A percentile compares a stretch with the other conserved stretches of the same genome.
Conservation (phyloP, 2,888 invertebrate genomes). For the Amaurobius ferox region DNA sequence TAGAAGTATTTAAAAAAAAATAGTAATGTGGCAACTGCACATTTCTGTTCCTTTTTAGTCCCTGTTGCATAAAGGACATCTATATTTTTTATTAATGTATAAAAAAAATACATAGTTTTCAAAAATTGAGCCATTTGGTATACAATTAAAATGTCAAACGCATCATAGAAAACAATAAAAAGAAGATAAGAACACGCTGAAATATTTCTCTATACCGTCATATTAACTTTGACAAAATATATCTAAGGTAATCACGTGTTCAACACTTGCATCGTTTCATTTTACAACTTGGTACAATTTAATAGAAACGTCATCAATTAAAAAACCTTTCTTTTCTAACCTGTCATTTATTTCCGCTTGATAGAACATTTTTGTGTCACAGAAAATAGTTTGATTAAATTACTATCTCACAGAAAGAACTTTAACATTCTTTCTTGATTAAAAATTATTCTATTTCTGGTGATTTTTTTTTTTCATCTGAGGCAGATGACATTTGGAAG, state of each 20-base stretch:
- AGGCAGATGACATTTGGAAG: background rate
- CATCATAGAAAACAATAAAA: no score
- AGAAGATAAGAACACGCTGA: no score
- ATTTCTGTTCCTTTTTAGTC: no score
- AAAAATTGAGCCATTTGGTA: no score
- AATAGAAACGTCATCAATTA: constrained; percentile 15
- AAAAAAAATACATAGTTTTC: no score
- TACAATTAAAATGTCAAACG: no score
- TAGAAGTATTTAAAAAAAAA: no score
- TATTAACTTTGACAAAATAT: background rate
- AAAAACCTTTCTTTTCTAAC: background rate
- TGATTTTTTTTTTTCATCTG: background rate
- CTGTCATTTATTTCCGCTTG: background rate
- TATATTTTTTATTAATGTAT: no score
- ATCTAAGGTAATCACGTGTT: background rate
- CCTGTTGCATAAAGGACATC: no score
- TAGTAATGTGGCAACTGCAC: no score
- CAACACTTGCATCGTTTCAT: constrained; percentile 1
- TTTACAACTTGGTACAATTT: background rate
- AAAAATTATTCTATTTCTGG: constrained; percentile 9
- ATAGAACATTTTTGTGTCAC: constrained; percentile 10
- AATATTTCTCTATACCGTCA: no score
- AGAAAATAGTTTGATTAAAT: constrained; percentile 11
- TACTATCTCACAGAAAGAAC: background rate
- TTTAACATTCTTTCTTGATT: constrained; percentile 10